Conservation (phyloP, 2,888 invertebrate species). For the Enchytraeus crypticus region DNA sequence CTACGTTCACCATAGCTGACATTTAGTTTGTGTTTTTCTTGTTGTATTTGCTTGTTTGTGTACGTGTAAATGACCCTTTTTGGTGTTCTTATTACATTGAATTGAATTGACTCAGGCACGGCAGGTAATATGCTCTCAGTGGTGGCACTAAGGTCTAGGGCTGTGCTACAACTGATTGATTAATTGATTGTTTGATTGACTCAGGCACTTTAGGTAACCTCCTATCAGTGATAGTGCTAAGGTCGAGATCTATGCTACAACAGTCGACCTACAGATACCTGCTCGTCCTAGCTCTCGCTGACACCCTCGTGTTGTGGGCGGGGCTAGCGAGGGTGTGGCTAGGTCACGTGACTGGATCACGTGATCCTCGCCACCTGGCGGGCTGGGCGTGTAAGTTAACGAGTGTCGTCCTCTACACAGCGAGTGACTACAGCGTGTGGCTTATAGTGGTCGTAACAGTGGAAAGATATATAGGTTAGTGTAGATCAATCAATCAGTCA, state of each 20-base stretch:
- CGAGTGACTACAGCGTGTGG: slow-evolving; percentile 14
- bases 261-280: slow-evolving; percentile 13
- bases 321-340: slow-evolving; percentile 3
- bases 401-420: slow-evolving; percentile 7
- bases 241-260: slow-evolving; percentile 5
- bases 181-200: background rate
- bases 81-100: background rate
- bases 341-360: slow-evolving; percentile 1
- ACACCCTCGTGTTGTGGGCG: slow-evolving; percentile 11
- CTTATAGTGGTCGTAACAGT: slow-evolving; percentile 14
- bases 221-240: slow-evolving; percentile 9
- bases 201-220: slow-evolving; percentile 11
- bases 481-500: too few relatives aligned
- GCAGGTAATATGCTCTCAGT: background rate
- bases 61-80: too few relatives aligned
- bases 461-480: slow-evolving; percentile 8
- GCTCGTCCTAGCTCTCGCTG: slow-evolving; percentile 9
- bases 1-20: too few relatives aligned
- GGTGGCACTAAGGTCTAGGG: too few relatives aligned
- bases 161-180: too few relatives aligned
- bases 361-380: slow-evolving; percentile 2
- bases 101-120: background rate
- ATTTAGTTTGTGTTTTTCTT: too few relatives aligned
- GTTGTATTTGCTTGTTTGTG: too few relatives aligned
- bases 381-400: slow-evolving; percentile 9